Base-by-base conservation (phyloP, 2,888 invertebrate genomes). In the Tridacna crocea region DNA sequence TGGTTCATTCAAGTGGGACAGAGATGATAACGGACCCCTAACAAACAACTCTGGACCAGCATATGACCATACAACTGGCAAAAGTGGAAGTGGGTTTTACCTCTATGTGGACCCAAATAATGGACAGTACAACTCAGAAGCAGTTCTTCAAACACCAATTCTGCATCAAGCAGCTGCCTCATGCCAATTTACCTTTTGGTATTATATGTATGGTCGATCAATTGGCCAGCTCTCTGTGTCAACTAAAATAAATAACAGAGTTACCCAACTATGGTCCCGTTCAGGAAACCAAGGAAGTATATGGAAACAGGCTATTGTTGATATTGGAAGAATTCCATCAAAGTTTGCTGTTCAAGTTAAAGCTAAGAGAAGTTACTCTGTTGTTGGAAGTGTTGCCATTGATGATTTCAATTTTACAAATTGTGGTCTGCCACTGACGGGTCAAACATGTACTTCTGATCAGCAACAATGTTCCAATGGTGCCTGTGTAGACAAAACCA, bases 91-190 rank as follows among this genome's bases (percentile, higher is more conserved):
- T 46, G 93, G 93, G 8, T 96, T 96, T 84, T 97, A 97, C 91
- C 95, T 97, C 87, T 96, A 96, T 88, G 96, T 97, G 47, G 97
- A 97, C 90, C 97, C 97, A 96, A 92, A 83, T 84, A 94, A 87
- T 75, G 91, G 91, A 6, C 24, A 36, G 0, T 22, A 58, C 47
- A 84, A 82, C 60, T 61, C 88, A 10, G 36, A 73, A 36, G 92
- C 92, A 10, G 81, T 76, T 0, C 81, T 92, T 0, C 70, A 82
- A 73, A 91, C 91, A 51, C 90, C 91, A 26, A 58, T 78, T 0
- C 80, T 93, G 12, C 84, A 88, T 13, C 88, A 96, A 76, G 98
- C 97, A 93, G 96, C 96, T 91, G 97, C 97, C 88, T 97, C 98
- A 22, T 99, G 99, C 93, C 97, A 97, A 95, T 79, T 92, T 65